Conservation (phyloP, 2,888 invertebrate species). For the Linyphia triangularis region DNA sequence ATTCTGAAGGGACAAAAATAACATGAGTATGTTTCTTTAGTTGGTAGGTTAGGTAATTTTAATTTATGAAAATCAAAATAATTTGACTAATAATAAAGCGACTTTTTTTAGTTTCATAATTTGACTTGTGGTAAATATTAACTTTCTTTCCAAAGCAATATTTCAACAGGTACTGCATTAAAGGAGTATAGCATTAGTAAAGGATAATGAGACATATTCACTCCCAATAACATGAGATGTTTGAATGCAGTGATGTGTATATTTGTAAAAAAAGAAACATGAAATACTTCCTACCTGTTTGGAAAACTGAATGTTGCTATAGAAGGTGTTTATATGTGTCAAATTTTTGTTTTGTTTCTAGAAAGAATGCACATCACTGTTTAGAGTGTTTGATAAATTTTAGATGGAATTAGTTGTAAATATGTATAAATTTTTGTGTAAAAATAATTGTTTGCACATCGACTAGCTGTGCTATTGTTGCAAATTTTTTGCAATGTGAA, state of each 20-base stretch:
- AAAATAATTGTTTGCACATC: slow-evolving; percentile 37
- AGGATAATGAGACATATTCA: no score
- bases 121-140: slow-evolving; percentile 12
- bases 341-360: neutral
- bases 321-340: neutral
- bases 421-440: slow-evolving; percentile 52
- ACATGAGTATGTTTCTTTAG: no score
- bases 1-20: no score
- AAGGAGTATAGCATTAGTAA: no score
- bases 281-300: slow-evolving; percentile 5
- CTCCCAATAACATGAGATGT: slow-evolving; percentile 16
- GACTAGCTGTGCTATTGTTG: slow-evolving; percentile 39
- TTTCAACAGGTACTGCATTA: no score
- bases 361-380: slow-evolving; percentile 1
- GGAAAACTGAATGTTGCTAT: neutral
- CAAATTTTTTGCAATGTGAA: slow-evolving; percentile 43
- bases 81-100: no score
- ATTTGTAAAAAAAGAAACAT: no score
- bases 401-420: slow-evolving; percentile 29
- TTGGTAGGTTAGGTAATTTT: no score
- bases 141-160: no score
- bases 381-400: slow-evolving; percentile 32
- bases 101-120: no score
- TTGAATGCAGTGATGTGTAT: slow-evolving; percentile 26
- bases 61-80: no score